These are phyloP conservation scores for Thymelicus acteon DNA, from an alignment of 2,888 invertebrate genomes.

Conservation along the genomic window DNA sequence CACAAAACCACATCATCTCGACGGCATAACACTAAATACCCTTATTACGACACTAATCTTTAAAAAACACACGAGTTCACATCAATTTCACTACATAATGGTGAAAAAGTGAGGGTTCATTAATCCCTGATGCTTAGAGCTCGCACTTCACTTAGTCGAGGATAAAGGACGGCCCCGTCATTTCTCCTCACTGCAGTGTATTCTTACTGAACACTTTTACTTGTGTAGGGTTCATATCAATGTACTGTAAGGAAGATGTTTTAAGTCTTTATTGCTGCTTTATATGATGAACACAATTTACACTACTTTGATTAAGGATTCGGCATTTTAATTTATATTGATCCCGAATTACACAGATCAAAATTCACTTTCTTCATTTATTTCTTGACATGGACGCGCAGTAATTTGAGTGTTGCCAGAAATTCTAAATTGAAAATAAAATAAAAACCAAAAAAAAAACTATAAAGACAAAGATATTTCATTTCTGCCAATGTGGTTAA, in stretches of 20 bases:
- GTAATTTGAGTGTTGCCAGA: conserved; percentile 66
- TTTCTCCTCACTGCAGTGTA: conserved; percentile 70
- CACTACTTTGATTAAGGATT: conserved; percentile 64
- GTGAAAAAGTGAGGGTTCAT: conserved; percentile 47
- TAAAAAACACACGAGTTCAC: conserved; percentile 50
- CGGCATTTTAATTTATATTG: conserved; percentile 78
- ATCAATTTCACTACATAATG: conserved; percentile 71
- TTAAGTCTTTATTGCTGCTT: conserved; percentile 41
- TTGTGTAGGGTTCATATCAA: background rate
- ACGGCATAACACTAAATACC: conserved; percentile 68
- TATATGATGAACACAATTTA: conserved; percentile 52
- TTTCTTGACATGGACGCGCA: conserved; percentile 81
- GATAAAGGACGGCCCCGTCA: conserved; percentile 77
- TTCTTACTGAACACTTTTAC: conserved; percentile 45
- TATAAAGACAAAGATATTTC: too few relatives aligned
- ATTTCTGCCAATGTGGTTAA: too few relatives aligned
- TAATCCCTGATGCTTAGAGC: conserved; percentile 56
- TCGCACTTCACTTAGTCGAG: conserved; percentile 71
- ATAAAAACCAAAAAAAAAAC: too few relatives aligned
- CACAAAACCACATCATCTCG: conserved; percentile 76
- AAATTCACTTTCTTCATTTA: conserved; percentile 52
- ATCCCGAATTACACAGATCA: conserved; percentile 73
- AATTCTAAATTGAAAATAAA: background rate
- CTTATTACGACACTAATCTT: conserved; percentile 53
- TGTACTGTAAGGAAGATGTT: background rate